Evolutionary conservation across 2,113 vertebrate species (phyloP).

Genomic region (Tragelaphus strepsiceros): DNA sequence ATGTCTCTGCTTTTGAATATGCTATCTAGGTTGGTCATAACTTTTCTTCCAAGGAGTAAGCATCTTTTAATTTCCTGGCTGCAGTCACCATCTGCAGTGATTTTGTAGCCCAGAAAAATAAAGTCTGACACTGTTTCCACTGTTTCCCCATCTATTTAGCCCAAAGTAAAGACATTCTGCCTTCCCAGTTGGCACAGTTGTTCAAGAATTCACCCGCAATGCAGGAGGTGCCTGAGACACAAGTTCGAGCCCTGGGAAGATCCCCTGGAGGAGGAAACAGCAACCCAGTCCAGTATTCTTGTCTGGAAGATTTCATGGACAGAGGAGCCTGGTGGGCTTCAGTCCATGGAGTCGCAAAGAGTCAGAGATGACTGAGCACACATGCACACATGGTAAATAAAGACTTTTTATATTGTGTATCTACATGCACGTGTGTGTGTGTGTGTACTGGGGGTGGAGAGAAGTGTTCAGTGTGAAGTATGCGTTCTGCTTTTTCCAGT

Average conservation of each 20-base stretch:
- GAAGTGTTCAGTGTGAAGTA: background rate
- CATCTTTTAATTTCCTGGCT: too few relatives aligned
- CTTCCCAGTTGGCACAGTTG: background rate
- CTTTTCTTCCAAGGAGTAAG: too few relatives aligned
- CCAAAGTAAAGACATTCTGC: background rate
- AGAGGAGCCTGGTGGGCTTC: background rate
- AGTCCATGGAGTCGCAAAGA: rapidly evolving
- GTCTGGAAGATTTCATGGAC: background rate
- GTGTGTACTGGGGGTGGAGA: background rate
- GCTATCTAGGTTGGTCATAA: too few relatives aligned
- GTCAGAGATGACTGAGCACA: background rate
- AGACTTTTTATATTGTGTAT: background rate
- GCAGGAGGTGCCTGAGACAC: background rate
- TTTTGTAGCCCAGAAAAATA: too few relatives aligned
- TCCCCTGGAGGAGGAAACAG: background rate
- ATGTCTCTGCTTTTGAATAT: too few relatives aligned
- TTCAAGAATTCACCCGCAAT: background rate
- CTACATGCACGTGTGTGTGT: background rate
- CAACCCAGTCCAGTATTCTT: background rate
- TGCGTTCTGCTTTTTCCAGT: background rate
- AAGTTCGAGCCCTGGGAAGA: background rate
- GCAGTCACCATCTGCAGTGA: too few relatives aligned
- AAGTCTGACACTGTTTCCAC: too few relatives aligned
- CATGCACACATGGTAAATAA: background rate
- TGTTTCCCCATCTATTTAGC: background rate